These are phyloP conservation scores for Pyrgus malvae DNA, from an alignment of 2,888 invertebrate species.

Conservation along the genomic window DNA sequence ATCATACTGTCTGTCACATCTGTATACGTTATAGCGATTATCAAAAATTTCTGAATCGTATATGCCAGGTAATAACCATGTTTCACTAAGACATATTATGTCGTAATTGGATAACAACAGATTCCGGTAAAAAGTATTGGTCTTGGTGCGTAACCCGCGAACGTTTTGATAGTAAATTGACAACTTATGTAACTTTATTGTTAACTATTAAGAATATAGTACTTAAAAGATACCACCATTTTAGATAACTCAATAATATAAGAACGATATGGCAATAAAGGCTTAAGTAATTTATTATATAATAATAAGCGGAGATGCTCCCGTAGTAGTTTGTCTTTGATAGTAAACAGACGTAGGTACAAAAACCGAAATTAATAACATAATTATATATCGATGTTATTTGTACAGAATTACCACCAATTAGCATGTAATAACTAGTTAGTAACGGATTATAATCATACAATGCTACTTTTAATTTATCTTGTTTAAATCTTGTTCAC, in stretches of 20 bases:
- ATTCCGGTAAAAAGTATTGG: background rate
- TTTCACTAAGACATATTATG: constrained; percentile 5
- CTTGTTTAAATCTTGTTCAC: constrained; percentile 3
- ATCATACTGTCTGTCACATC: constrained; percentile 3
- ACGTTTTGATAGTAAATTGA: background rate
- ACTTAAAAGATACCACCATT: background rate
- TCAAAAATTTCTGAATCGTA: constrained; percentile 3
- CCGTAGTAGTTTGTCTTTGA: no score
- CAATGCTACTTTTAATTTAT: background rate
- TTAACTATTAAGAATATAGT: background rate
- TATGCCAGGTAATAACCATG: constrained; percentile 2
- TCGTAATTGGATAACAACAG: background rate
- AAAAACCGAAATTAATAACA: no score
- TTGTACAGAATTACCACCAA: background rate
- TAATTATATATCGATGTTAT: background rate
- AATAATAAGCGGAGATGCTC: no score
- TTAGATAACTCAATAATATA: background rate
- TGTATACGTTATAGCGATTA: constrained; percentile 4
- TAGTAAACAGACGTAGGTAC: no score
- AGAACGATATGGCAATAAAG: no score
- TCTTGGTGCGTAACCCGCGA: constrained; percentile 12
- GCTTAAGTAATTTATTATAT: no score
- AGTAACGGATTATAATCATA: no score
- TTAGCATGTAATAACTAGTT: no score
- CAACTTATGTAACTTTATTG: background rate